Base-by-base conservation (phyloP, 2,113 vertebrate species). In the Macquaria ambigua region DNA sequence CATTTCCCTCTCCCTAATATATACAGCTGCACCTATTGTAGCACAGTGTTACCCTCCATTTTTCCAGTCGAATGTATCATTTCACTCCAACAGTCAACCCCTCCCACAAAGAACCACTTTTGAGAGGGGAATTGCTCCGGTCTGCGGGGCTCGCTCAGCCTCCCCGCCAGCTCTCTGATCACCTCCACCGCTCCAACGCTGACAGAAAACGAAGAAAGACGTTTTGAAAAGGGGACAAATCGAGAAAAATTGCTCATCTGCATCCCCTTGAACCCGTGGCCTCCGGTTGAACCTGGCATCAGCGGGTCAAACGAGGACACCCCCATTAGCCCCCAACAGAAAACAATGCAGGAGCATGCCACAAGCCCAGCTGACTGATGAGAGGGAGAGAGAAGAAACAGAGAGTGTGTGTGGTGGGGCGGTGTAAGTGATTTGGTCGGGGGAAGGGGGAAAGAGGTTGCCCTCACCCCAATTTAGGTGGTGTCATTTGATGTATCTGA, bases 251-350 rank as follows among this genome's bases (percentile, higher is more conserved):
- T 72, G 87, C 84, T 89, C 68, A 63, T 92, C 82, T 87, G 74
- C 87, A 71, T 94, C 90, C 92, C 90, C 93, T 93, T 87, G 91
- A 91, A 95, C 91, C 92, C 72, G 63, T 87, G 92, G 89, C 94
- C 95, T 84, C 94, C 68, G 80, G 85, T 43, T 95, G 95, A 95
- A 95, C 94, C 91, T 90, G 79, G 63, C 87, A 77, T 34, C 74
- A 58, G 77, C 23, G 69, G 92, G 94, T 93, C 93, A 94, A 63
- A 86, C 76, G 64, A 75, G 94, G 92, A 93, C 91, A 86, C 85
- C 84, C 88, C 93, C 87, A 82, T 87, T 82, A 74, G 88, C 61
- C 84, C 84, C 83, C 82, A 39, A 81, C 52, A 21, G 83, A 48
- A 88, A 90, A 94, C 90, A 92, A 94, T 92, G 85, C 85, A 58